Evolutionary conservation across 2,113 vertebrate species (phyloP), one percentile per base, ranked within the genome.

Genomic region (Seriola quinqueradiata): DNA sequence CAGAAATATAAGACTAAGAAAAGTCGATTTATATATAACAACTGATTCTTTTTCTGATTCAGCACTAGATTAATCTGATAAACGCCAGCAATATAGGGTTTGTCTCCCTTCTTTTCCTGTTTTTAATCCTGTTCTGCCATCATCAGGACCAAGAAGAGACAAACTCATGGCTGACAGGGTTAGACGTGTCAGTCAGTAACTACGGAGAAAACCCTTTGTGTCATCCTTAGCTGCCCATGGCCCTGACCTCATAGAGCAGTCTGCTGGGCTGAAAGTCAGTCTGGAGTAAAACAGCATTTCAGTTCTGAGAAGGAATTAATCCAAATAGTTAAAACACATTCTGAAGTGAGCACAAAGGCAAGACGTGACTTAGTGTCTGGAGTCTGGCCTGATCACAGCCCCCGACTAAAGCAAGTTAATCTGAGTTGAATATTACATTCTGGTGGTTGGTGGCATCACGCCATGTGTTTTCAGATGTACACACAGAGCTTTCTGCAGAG

Each of bases 391-490:
- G 80, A 85, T 58, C 68, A 34, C 69, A 63, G 63, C 40, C 59
- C 25, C 68, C 12, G 63, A 83, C 70, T 7, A 58, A 69, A 76
- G 28, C 42, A 17, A 36, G 36, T 79, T 36, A 1, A 66, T 77
- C 82, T n/a, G 64, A 75, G 65, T 10, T 75, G 70, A 75, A 34
- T 57, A 42, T 86, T 91, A 93, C 92, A 91, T 93, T 93, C 89
- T 75, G 82, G 79, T 40, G 63, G 66, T 40, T 66, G 46, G 48
- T 60, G 64, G 36, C 4, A 2, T 68, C 38, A 42, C 6, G 6
- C 32, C 12, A 38, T 1, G 48, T 44, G 44, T 59, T 60, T 64
- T 23, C 25, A 57, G 60, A 25, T 46, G 46, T 11, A 61, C 54
- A 46, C 2, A n/a, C 21, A 50, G 25, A 36, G 59, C 12, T 71